Percentiles rank a stretch among this genome's conserved stretches.
Evolutionary conservation across 2,113 vertebrate genomes (phyloP).

Genomic region (Lophochroa leadbeateri): DNA sequence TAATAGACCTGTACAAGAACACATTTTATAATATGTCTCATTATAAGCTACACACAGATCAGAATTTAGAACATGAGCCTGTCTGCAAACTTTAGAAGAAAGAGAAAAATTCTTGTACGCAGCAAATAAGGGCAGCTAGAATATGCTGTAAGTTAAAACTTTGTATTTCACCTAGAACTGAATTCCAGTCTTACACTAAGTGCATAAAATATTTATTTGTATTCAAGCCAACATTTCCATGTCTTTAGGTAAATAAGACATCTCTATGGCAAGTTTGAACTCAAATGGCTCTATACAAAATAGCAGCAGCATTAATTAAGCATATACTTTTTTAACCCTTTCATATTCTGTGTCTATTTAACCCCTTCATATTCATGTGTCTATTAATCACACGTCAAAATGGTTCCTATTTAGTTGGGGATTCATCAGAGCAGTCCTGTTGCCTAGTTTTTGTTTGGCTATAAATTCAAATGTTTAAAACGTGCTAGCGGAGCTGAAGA

Average conservation of each 20-base stretch:
- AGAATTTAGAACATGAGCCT: background rate
- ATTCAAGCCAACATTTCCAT: slow-evolving; percentile 35
- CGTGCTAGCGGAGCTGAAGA: background rate
- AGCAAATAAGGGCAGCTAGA: background rate
- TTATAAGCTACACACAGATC: background rate
- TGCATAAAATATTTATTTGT: slow-evolving; percentile 29
- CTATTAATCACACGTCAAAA: slow-evolving; percentile 35
- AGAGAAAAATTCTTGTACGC: background rate
- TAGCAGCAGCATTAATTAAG: slow-evolving; percentile 50
- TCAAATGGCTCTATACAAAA: slow-evolving; percentile 41
- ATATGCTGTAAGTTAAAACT: background rate
- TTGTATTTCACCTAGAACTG: background rate
- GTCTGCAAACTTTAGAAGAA: background rate
- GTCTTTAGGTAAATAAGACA: slow-evolving; percentile 51
- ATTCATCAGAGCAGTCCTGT: background rate
- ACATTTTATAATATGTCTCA: background rate
- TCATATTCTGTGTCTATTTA: slow-evolving; percentile 15
- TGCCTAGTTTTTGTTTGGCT: background rate
- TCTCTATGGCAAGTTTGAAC: slow-evolving; percentile 32
- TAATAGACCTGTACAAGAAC: background rate
- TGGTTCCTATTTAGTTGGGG: background rate
- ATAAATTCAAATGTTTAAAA: background rate
- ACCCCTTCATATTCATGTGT: background rate
- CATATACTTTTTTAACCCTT: slow-evolving; percentile 21
- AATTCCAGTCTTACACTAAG: background rate